These are phyloP conservation scores for Drosophila falleni DNA, from an alignment of 2,888 invertebrate genomes.

Conservation along the genomic window DNA sequence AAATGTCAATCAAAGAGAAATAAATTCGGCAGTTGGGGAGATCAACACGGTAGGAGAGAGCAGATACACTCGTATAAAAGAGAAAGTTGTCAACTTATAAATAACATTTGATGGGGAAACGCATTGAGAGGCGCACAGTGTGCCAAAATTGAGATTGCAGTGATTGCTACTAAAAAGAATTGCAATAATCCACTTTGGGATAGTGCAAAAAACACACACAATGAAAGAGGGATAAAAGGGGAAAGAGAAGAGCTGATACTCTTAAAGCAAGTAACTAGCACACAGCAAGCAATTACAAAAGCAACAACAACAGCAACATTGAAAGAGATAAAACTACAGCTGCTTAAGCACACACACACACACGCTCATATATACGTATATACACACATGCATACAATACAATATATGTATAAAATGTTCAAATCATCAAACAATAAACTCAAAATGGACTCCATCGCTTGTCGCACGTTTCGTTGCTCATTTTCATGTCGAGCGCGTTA, in stretches of 20 bases:
- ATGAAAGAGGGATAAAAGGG: not conserved
- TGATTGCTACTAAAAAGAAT: slow-evolving; percentile 37
- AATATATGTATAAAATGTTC: slow-evolving; percentile 82
- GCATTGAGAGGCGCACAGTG: slow-evolving; percentile 11
- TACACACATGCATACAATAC: slow-evolving; percentile 24
- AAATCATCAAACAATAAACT: slow-evolving; percentile 86
- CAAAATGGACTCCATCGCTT: slow-evolving; percentile 85
- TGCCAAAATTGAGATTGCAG: slow-evolving; percentile 21
- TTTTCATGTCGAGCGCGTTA: slow-evolving; percentile 82
- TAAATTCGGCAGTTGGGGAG: slow-evolving; percentile 58
- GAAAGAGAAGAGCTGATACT: slow-evolving; percentile 7
- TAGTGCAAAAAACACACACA: slow-evolving; percentile 19
- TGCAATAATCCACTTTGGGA: slow-evolving; percentile 29
- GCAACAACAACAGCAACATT: slow-evolving; percentile 35
- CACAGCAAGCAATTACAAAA: slow-evolving; percentile 61
- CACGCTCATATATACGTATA: slow-evolving; percentile 17
- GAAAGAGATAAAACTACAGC: slow-evolving; percentile 58
- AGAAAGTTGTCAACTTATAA: slow-evolving; percentile 42
- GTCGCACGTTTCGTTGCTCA: slow-evolving; percentile 83
- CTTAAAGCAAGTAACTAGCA: slow-evolving; percentile 65
- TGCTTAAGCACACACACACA: slow-evolving; percentile 44
- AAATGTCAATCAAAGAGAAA: slow-evolving; percentile 79
- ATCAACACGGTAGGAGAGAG: not conserved
- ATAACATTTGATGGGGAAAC: slow-evolving; percentile 24
- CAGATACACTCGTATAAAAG: slow-evolving; percentile 27